Evolutionary conservation across 2,113 vertebrate genomes (phyloP).

Genomic region (Podarcis cretensis): DNA sequence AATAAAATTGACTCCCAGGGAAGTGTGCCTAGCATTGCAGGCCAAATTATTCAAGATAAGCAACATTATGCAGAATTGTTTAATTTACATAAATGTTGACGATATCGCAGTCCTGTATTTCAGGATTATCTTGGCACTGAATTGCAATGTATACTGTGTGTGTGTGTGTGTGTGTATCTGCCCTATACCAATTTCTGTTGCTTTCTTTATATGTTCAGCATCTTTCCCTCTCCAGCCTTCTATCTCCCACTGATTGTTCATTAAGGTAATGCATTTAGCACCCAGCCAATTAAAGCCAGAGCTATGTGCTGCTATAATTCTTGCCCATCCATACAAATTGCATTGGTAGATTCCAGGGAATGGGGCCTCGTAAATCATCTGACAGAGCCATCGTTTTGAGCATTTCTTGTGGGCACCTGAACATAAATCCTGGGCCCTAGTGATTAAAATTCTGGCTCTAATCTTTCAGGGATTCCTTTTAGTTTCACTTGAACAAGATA

Average conservation of each 20-base stretch:
- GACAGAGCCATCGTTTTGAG: constrained; percentile 35
- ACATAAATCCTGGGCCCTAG: constrained; percentile 40
- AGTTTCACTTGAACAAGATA: constrained; percentile 8
- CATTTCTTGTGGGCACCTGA: constrained; percentile 34
- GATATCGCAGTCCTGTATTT: background rate
- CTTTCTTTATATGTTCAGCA: constrained; percentile 34
- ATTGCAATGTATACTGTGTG: background rate
- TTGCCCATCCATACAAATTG: constrained; percentile 55
- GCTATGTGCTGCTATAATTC: constrained; percentile 55
- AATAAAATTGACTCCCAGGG: too few relatives aligned
- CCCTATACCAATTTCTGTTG: background rate
- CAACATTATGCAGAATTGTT: background rate
- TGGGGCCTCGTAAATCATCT: constrained; percentile 36
- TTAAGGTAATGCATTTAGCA: constrained; percentile 58
- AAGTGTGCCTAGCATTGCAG: too few relatives aligned
- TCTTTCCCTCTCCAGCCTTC: constrained; percentile 22
- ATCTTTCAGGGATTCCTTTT: constrained; percentile 38
- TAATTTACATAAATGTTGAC: background rate
- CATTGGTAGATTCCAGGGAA: constrained; percentile 44
- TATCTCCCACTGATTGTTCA: constrained; percentile 25
- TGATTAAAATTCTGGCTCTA: constrained; percentile 44
- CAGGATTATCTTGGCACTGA: background rate
- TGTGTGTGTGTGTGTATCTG: too few relatives aligned
- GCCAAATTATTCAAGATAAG: background rate
- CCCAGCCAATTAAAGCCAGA: constrained; percentile 51